Evolutionary conservation across 1,140 invertebrate species (phyloP), one percentile per base, ranked within the genome.

Genomic region (Alviniconcha marisindica): DNA sequence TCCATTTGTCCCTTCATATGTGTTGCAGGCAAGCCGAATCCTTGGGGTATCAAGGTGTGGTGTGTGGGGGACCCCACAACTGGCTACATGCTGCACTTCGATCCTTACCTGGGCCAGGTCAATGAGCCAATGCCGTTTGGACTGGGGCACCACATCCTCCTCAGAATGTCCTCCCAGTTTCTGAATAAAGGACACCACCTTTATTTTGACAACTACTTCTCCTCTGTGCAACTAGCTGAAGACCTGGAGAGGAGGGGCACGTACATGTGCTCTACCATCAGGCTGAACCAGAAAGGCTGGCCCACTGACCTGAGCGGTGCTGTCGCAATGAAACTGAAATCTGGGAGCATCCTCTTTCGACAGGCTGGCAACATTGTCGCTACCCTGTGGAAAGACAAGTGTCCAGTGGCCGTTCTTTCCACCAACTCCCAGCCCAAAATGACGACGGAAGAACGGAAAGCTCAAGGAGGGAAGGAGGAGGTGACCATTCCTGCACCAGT

Each of bases 121-220:
- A 7, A 31, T 36, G 18, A 38, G 36, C 69, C 69, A 5, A 71
- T 71, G 33, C 69, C 24, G 3, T 5, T 40, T 5, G 69, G 69
- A 2, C 36, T 71, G 36, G 69, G 69, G 18, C 28, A 76, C 38
- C 24, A 66, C 56, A 79, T 84, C 33, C 54, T 84, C 0, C 80
- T 77, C 54, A 44, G 40, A 0, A 10, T 81, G n/a, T 28, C 42
- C 1, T 7, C 10, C 12, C 44, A n/a, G 24, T 82, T 51, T 51
- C 42, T 81, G 31, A n/a, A 82, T 36, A 69, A 14, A 2, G 60
- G 77, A 10, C 74, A 71, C 42, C 31, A 51, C 18, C 3, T 84
- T n/a, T 82, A 77, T 56, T 77, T 82, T 33, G 79, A 84, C 42
- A 82, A 84, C 48, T 82, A 63, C 63, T 84, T 81, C 51, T 81